A percentile compares a stretch with the other conserved stretches of the same genome.
Conservation (phyloP, 2,797 vertebrate species). For the Lindbergichthys nudifrons region DNA sequence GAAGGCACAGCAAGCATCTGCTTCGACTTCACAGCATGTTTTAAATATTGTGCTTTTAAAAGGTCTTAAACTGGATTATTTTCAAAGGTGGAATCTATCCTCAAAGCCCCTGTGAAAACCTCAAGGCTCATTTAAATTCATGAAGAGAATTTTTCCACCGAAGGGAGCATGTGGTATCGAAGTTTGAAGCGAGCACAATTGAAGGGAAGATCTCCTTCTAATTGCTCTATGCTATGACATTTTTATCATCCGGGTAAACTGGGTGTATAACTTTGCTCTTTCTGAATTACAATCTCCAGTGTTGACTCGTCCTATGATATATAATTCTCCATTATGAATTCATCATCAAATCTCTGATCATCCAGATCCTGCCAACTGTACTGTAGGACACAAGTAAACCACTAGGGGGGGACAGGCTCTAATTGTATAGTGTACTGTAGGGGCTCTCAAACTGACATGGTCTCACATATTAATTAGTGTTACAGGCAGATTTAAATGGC, state of each 20-base stretch:
- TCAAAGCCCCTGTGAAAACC: constrained; percentile 59
- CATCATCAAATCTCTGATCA: constrained; percentile 30
- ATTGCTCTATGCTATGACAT: constrained; percentile 61
- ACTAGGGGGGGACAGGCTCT: constrained; percentile 76
- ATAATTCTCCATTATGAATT: constrained; percentile 54
- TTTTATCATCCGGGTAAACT: constrained; percentile 60
- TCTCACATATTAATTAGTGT: neutral
- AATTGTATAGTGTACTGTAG: constrained; percentile 10
- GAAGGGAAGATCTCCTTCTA: constrained; percentile 45
- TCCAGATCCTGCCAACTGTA: neutral
- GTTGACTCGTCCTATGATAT: constrained; percentile 40
- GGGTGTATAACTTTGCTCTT: constrained; percentile 38
- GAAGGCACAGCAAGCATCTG: constrained; percentile 44
- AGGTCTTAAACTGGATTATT: constrained; percentile 45
- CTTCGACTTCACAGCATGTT: constrained; percentile 41
- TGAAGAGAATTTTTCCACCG: constrained; percentile 59
- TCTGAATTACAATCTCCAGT: constrained; percentile 39
- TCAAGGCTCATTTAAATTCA: constrained; percentile 63
- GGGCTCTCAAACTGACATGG: neutral
- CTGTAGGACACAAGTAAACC: constrained; percentile 31
- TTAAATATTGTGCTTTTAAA: constrained; percentile 55
- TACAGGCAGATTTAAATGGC: neutral
- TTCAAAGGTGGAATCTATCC: constrained; percentile 26
- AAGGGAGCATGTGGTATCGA: constrained; percentile 46
- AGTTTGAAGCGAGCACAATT: constrained; percentile 42